Evolutionary conservation across 2,888 invertebrate species (phyloP).

Genomic region (Macrophya annulata): DNA sequence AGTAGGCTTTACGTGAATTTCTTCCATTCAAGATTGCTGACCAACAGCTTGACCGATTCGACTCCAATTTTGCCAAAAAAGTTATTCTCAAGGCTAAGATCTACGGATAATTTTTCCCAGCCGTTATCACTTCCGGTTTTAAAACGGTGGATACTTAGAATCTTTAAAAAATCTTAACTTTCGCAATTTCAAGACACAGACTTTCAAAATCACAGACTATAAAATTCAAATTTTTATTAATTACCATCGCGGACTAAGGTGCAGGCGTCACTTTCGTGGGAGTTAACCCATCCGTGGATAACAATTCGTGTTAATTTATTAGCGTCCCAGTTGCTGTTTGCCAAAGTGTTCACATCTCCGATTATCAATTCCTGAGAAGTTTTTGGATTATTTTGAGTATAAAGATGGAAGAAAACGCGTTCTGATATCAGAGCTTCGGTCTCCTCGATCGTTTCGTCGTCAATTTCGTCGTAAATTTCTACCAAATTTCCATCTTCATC

Average conservation of each 20-base stretch:
- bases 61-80: neutral
- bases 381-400: slow-evolving; percentile 62
- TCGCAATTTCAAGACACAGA: neutral
- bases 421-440: slow-evolving; percentile 47
- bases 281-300: slow-evolving; percentile 72
- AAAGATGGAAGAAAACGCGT: slow-evolving; percentile 68
- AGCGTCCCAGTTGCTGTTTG: slow-evolving; percentile 65
- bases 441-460: slow-evolving; percentile 39
- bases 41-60: neutral
- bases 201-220: neutral
- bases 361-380: slow-evolving; percentile 61
- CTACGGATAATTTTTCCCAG: neutral
- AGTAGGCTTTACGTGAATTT: neutral
- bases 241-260: slow-evolving; percentile 69
- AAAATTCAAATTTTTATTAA: slow-evolving; percentile 21
- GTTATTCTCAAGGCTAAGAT: neutral
- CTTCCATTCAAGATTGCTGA: neutral
- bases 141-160: neutral
- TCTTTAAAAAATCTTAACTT: neutral
- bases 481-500: slow-evolving; percentile 64
- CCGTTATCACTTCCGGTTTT: neutral
- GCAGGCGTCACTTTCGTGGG: slow-evolving; percentile 63
- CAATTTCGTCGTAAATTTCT: slow-evolving; percentile 54
- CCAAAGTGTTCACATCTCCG: slow-evolving; percentile 62
- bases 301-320: slow-evolving; percentile 69